Evolutionary conservation across 53 echinoderm and acorn worm genomes (phyloP), one percentile per base, ranked within the genome.

Genomic region (Apostichopus leukothele): DNA sequence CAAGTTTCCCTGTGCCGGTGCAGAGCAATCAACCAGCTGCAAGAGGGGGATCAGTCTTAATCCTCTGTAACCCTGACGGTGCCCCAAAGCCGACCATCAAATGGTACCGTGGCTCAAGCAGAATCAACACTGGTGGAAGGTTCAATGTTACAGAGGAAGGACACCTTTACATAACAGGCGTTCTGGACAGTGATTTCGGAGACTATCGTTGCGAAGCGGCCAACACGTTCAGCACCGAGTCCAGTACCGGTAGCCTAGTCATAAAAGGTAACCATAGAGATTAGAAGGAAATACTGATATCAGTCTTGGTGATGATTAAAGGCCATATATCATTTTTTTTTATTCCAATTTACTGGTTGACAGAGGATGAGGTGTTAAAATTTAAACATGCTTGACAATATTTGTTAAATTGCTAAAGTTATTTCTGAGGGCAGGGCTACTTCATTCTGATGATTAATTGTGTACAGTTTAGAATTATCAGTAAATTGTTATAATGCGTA

Each of bases 1-100:
- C 98, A 13, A 80, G 52, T 51, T 95, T 98, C 63, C 60, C 85
- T 4, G 75, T n/a, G 13, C 76, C 79, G 6, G 90, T 95, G 67
- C 76, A 73, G 67, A 20, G 12, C 14, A 76, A 95, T 86, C 94
- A 95, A 86, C 94, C 98, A 53, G 98, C 95, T n/a, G 93, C 98
- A 16, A 90, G 88, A 8, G 88, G 86, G 4, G 94, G 93, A 25
- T 74, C 80, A n/a, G 92, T 93, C 25, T 91, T 90, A 27, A 92
- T 98, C 14, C 19, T 75, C 6, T 98, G 98, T 86, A 53, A 89
- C 10, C 95, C 95, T 6, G 91, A 92, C 14, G 95, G 93, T 14
- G 94, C 98, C 5, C 98, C 98, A 18, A 90, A 90, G 18, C 95
- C 98, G 6, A 91, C 77, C 11, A 78, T 98, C 84, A 20, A 27